A percentile compares a stretch with the other conserved stretches of the same genome.
Conservation (phyloP, 2,113 vertebrate genomes). For the Platichthys flesus region DNA sequence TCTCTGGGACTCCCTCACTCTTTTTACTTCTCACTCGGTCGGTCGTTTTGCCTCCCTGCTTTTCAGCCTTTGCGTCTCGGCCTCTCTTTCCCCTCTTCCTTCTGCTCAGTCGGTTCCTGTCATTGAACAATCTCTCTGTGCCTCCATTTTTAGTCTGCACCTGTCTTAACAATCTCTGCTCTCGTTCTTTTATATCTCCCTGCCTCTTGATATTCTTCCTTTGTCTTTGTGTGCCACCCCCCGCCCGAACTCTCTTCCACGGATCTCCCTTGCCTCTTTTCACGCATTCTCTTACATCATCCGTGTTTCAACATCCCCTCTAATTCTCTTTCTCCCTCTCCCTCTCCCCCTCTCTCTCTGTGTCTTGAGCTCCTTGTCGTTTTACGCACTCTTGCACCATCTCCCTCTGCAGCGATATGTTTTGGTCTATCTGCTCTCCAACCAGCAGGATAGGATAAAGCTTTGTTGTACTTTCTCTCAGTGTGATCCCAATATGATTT, state of each 20-base stretch:
- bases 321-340: slow-evolving; percentile 59
- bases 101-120: slow-evolving; percentile 49
- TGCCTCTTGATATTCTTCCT: slow-evolving; percentile 69
- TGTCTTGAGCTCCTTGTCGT: slow-evolving; percentile 70
- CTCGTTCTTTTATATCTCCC: slow-evolving; percentile 50
- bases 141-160: slow-evolving; percentile 66
- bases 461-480: slow-evolving; percentile 66
- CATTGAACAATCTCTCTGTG: slow-evolving; percentile 52
- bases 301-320: slow-evolving; percentile 70
- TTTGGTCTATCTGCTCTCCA: slow-evolving; percentile 76
- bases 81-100: slow-evolving; percentile 12
- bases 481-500: slow-evolving; percentile 55
- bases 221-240: slow-evolving; percentile 64
- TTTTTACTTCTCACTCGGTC: slow-evolving; percentile 57
- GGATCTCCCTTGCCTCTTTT: slow-evolving; percentile 76
- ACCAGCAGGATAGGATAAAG: slow-evolving; percentile 69
- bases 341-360: slow-evolving; percentile 6
- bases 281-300: slow-evolving; percentile 79
- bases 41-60: slow-evolving; percentile 40
- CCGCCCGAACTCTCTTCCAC: slow-evolving; percentile 48
- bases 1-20: slow-evolving; percentile 83
- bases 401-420: slow-evolving; percentile 75
- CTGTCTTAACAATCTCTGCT: slow-evolving; percentile 61
- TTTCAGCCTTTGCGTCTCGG: slow-evolving; percentile 30
- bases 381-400: slow-evolving; percentile 81